These are phyloP conservation scores for Bombus ignitus DNA, from an alignment of 1,140 invertebrate genomes.

Conservation along the genomic window DNA sequence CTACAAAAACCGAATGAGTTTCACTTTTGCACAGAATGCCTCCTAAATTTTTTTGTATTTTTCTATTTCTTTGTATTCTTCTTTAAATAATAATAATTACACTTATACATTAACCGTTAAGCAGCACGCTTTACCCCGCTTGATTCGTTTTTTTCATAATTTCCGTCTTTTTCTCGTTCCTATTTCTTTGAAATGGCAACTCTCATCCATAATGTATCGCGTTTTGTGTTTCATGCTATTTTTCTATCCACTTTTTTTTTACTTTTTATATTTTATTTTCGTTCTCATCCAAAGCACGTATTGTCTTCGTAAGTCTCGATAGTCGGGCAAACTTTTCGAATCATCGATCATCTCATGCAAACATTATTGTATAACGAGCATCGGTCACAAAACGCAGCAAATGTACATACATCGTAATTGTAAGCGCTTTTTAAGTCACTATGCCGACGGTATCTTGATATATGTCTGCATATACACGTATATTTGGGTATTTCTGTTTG, in stretches of 20 bases:
- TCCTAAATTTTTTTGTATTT: conserved; percentile 8
- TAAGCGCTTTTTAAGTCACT: conserved; percentile 62
- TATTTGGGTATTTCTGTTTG: conserved; percentile 9
- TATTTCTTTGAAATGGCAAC: not conserved
- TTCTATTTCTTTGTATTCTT: not conserved
- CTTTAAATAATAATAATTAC: conserved; percentile 10
- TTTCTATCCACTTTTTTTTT: not conserved
- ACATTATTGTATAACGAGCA: conserved; percentile 14
- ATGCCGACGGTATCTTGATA: conserved; percentile 55
- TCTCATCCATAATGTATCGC: not conserved
- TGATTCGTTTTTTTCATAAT: not conserved
- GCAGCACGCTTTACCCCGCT: conserved; percentile 7
- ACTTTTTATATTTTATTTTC: conserved; percentile 2
- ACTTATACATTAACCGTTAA: conserved; percentile 11
- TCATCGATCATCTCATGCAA: conserved; percentile 13
- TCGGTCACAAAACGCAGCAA: conserved; percentile 17
- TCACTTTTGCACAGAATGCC: conserved; percentile 1
- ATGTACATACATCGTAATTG: conserved; percentile 41
- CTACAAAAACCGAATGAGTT: conserved; percentile 19
- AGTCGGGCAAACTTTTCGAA: conserved; percentile 7
- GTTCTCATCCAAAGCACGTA: conserved; percentile 24
- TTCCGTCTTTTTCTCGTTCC: not conserved
- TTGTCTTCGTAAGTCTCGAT: conserved; percentile 41
- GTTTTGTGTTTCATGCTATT: not conserved
- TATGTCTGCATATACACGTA: not conserved